Evolutionary conservation across 2,797 vertebrate species (phyloP).

Genomic region (Lagocephalus sceleratus): DNA sequence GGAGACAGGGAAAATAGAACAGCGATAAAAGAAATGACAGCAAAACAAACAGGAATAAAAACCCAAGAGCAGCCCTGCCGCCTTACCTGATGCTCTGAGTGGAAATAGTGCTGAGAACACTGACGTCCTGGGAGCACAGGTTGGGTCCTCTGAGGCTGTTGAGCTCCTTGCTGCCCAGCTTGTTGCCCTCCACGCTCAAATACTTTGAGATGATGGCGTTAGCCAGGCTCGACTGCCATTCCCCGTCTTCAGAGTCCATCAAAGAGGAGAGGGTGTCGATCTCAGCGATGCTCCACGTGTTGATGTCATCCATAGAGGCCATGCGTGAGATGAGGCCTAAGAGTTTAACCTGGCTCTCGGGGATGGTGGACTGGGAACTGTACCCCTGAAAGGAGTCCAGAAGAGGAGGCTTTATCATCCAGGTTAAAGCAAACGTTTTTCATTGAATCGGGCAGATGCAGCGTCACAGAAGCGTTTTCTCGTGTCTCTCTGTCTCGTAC

Average conservation of each 20-base stretch:
- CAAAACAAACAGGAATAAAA: too few relatives aligned
- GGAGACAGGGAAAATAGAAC: neutral
- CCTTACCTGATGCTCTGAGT: slow-evolving; percentile 63
- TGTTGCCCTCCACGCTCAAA: slow-evolving; percentile 53
- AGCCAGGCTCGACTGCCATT: slow-evolving; percentile 59
- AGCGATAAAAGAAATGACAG: too few relatives aligned
- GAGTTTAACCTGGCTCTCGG: slow-evolving; percentile 63
- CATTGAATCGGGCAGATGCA: neutral
- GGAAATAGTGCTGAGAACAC: slow-evolving; percentile 50
- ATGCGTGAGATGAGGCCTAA: slow-evolving; percentile 60
- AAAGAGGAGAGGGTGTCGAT: slow-evolving; percentile 68
- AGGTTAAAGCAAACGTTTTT: neutral
- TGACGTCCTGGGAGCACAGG: slow-evolving; percentile 59
- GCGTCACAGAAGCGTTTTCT: neutral
- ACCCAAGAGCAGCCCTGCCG: neutral
- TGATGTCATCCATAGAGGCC: slow-evolving; percentile 58
- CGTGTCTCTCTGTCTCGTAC: slow-evolving; percentile 30
- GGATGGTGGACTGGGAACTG: slow-evolving; percentile 20
- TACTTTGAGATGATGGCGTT: slow-evolving; percentile 69
- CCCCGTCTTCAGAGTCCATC: slow-evolving; percentile 59
- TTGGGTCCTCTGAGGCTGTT: slow-evolving; percentile 61
- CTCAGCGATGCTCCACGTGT: slow-evolving; percentile 64
- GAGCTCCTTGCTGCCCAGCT: slow-evolving; percentile 60
- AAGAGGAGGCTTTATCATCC: too few relatives aligned
- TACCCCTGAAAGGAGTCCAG: slow-evolving; percentile 58